Conservation (phyloP, 2,797 vertebrate species). For the Heteromormyrus szaboi region DNA sequence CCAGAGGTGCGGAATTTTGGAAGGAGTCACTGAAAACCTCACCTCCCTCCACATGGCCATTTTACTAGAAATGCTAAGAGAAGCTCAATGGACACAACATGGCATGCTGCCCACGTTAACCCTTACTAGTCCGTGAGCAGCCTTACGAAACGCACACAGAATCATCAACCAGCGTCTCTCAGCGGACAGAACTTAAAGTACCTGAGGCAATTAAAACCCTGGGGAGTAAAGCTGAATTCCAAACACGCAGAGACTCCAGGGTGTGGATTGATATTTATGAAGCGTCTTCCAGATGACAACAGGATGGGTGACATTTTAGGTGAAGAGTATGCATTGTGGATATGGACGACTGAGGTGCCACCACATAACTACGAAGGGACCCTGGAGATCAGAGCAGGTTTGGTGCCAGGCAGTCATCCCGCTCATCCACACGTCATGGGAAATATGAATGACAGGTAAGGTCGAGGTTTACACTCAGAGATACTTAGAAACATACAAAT, state of each 20-base stretch:
- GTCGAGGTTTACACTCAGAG: background rate
- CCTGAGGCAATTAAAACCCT: background rate
- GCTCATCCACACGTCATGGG: background rate
- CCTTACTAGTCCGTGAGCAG: background rate
- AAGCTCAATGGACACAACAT: background rate
- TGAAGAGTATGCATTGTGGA: background rate
- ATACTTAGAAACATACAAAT: background rate
- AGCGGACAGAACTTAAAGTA: background rate
- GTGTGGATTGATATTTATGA: background rate
- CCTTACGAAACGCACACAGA: background rate
- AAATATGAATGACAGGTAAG: background rate
- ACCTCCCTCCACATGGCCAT: background rate
- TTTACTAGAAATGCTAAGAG: background rate
- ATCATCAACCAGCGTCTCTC: background rate
- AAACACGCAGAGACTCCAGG: background rate
- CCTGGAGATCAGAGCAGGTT: background rate
- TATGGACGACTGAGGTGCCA: background rate
- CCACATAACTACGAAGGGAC: too few species aligned
- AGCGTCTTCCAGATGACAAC: background rate
- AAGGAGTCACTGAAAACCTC: background rate
- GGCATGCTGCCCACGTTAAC: background rate
- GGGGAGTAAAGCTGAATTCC: background rate
- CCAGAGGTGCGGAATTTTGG: background rate
- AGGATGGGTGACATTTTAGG: conserved; percentile 20
- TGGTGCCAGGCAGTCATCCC: background rate